A percentile compares a stretch with the other conserved stretches of the same genome.
Conservation (phyloP, 2,797 vertebrate species). For the Chelidonichthys spinosus region DNA sequence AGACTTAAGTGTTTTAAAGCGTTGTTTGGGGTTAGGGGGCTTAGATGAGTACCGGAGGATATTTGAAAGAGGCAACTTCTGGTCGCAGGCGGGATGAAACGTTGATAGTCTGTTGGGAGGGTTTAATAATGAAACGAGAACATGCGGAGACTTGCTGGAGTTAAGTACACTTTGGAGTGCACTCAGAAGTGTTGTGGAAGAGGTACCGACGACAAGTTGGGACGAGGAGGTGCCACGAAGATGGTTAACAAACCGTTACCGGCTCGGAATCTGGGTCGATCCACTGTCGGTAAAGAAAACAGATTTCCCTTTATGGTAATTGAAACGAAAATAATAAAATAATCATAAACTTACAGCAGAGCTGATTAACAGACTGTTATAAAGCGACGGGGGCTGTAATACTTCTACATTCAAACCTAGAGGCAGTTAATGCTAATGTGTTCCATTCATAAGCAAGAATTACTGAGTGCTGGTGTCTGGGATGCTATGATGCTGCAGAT, state of each 20-base stretch:
- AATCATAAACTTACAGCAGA: background rate
- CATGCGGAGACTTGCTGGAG: slow-evolving; percentile 69
- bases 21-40: slow-evolving; percentile 59
- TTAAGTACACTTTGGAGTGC: slow-evolving; percentile 79
- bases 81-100: slow-evolving; percentile 63
- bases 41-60: slow-evolving; percentile 53
- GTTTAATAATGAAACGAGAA: slow-evolving; percentile 80
- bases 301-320: slow-evolving; percentile 32
- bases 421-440: slow-evolving; percentile 27
- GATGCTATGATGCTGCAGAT: slow-evolving; percentile 46
- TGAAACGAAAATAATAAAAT: slow-evolving; percentile 34
- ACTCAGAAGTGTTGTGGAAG: slow-evolving; percentile 76
- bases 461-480: slow-evolving; percentile 41
- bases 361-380: slow-evolving; percentile 27
- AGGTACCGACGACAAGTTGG: slow-evolving; percentile 67
- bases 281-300: slow-evolving; percentile 29
- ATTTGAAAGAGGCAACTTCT: slow-evolving; percentile 64
- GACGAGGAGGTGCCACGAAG: slow-evolving; percentile 59
- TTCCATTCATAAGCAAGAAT: slow-evolving; percentile 35
- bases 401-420: slow-evolving; percentile 8
- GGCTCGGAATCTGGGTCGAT: slow-evolving; percentile 61
- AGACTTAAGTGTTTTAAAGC: slow-evolving; percentile 71
- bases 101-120: slow-evolving; percentile 74
- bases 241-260: slow-evolving; percentile 57
- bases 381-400: slow-evolving; percentile 8